Conservation (phyloP, 2,113 vertebrate genomes). For the Phylloscopus trochilus region DNA sequence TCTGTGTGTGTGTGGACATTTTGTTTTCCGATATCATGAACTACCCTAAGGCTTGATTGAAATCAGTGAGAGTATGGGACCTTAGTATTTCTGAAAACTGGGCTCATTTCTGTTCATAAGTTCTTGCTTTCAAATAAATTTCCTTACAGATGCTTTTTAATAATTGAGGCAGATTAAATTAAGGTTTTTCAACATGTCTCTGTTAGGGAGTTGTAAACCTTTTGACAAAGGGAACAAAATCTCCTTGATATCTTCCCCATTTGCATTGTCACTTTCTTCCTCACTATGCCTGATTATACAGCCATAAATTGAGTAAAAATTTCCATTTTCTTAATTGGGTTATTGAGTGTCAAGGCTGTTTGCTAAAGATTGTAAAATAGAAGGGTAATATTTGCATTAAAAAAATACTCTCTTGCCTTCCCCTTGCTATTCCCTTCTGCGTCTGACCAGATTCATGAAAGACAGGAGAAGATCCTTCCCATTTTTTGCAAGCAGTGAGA, state of each 20-base stretch:
- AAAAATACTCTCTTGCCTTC: not conserved
- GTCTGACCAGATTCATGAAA: not conserved
- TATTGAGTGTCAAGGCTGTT: conserved; percentile 23
- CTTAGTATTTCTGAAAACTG: not conserved
- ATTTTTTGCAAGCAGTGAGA: not conserved
- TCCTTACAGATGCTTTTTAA: not conserved
- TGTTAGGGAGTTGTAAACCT: not conserved
- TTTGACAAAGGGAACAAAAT: not conserved
- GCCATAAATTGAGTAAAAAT: not conserved
- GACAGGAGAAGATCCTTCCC: not conserved
- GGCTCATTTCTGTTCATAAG: not conserved
- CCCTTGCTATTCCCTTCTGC: not conserved
- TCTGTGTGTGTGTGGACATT: conserved; percentile 7
- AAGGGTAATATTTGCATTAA: not conserved
- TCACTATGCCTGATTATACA: not conserved
- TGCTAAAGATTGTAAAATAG: conserved; percentile 1
- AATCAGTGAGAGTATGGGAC: not conserved
- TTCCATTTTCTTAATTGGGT: conserved; percentile 15
- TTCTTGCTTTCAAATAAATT: not conserved
- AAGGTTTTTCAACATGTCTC: not conserved
- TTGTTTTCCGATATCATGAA: conserved; percentile 60
- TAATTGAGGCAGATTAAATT: not conserved
- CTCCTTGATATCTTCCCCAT: not conserved
- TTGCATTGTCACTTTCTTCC: not conserved
- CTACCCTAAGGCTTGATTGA: conserved; percentile 39